phyloP scores from a whole-genome alignment of 2,797 vertebrate genomes.

The Spheniscus humboldti region DNA sequence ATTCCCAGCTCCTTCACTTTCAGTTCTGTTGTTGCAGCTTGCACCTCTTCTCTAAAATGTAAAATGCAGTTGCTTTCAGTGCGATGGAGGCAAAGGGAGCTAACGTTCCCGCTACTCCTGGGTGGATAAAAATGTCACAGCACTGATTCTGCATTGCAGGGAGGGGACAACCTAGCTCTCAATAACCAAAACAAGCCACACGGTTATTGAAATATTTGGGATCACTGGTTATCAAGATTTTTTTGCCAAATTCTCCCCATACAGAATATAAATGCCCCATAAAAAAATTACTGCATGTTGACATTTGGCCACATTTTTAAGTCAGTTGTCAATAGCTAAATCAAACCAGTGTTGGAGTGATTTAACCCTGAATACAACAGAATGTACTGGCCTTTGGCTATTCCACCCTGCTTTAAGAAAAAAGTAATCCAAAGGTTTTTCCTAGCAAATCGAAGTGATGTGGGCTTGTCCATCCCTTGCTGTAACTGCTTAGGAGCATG shows the following conservation, averaged over 20 bases:
- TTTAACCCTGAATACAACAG: slow-evolving; percentile 2
- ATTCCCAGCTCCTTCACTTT: not conserved
- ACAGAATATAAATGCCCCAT: not conserved
- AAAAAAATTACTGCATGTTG: not conserved
- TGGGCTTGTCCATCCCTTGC: not conserved
- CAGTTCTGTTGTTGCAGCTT: not conserved
- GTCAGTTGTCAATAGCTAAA: not conserved
- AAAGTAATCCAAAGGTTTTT: not conserved
- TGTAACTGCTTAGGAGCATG: not conserved
- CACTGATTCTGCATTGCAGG: not conserved
- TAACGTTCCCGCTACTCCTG: not conserved
- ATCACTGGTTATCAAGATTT: not conserved
- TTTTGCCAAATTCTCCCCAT: not conserved
- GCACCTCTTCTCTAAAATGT: not conserved
- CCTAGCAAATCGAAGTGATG: not conserved
- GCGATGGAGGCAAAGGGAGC: not conserved
- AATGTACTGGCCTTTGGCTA: not conserved
- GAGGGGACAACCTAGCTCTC: not conserved
- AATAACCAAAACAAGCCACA: not conserved
- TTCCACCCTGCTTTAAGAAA: not conserved
- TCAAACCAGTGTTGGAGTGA: not conserved
- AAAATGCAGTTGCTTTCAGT: not conserved
- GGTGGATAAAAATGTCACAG: not conserved
- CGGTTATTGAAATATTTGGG: not conserved
- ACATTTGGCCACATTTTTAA: not conserved